Conservation (phyloP, 2,113 vertebrate species). For the Epinephelus fuscoguttatus region DNA sequence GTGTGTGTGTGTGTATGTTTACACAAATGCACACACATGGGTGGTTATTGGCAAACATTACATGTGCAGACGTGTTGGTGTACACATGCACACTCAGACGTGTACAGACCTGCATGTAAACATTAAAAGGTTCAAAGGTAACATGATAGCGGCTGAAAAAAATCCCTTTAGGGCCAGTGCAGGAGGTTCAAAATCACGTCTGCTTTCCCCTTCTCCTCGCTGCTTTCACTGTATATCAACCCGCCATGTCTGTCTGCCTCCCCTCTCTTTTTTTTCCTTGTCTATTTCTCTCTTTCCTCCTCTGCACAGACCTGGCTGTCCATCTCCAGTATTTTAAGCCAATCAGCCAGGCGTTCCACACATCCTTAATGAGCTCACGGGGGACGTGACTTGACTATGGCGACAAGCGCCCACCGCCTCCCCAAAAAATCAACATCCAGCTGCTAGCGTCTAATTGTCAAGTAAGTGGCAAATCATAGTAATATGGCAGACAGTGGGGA, state of each 20-base stretch:
- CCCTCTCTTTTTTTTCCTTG: background rate
- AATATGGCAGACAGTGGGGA: constrained; percentile 64
- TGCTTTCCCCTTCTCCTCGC: background rate
- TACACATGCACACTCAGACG: constrained; percentile 3
- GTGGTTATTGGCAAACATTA: constrained; percentile 32
- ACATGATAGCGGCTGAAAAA: constrained; percentile 7
- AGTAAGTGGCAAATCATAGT: constrained; percentile 75
- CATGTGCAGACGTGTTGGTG: constrained; percentile 29
- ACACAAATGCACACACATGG: constrained; percentile 24
- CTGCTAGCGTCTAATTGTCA: constrained; percentile 77
- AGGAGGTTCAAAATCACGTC: background rate
- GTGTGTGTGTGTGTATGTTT: constrained; percentile 43
- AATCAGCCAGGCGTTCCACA: constrained; percentile 65
- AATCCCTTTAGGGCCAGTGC: background rate
- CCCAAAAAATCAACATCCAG: constrained; percentile 76
- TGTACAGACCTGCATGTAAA: constrained; percentile 23
- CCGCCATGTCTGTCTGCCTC: background rate
- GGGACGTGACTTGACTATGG: constrained; percentile 66
- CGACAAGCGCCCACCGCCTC: constrained; percentile 51
- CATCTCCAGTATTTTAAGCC: constrained; percentile 58
- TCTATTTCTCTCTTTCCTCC: background rate
- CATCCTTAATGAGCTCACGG: constrained; percentile 75
- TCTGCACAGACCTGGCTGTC: constrained; percentile 50
- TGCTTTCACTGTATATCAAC: constrained; percentile 9
- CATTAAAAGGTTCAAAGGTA: background rate